A percentile compares a stretch with the other conserved stretches of the same genome.
These are phyloP conservation scores for Crocallis elinguaria DNA, from an alignment of 2,888 invertebrate genomes.

Conservation along the genomic window DNA sequence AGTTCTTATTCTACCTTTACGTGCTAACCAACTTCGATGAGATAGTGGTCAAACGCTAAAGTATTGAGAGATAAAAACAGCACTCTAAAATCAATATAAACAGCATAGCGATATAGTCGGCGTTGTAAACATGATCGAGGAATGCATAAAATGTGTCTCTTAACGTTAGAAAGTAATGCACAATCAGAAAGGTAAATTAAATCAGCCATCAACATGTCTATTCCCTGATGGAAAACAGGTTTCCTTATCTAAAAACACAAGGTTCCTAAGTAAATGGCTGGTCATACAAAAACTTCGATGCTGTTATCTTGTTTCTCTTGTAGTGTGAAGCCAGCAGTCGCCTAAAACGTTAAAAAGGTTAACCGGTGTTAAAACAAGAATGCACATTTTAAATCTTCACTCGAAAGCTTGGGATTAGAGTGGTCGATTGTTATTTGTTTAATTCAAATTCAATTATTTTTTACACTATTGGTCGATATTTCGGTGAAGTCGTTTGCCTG, in stretches of 20 bases:
- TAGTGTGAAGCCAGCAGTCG: slow-evolving; percentile 3
- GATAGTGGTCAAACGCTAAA: no score
- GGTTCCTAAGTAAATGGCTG: slow-evolving; percentile 12
- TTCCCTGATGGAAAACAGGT: slow-evolving; percentile 10
- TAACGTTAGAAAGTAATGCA: slow-evolving; percentile 21
- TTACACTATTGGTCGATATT: no score
- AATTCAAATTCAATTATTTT: background rate
- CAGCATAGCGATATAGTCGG: no score
- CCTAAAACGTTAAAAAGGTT: slow-evolving; percentile 5
- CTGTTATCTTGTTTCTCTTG: slow-evolving; percentile 20
- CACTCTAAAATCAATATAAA: no score
- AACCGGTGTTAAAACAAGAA: slow-evolving; percentile 3
- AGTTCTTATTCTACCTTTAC: no score
- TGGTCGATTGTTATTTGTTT: slow-evolving; percentile 5
- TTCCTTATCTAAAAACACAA: slow-evolving; percentile 22
- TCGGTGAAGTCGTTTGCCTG: no score
- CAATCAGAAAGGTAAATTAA: slow-evolving; percentile 8
- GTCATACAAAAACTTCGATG: slow-evolving; percentile 22
- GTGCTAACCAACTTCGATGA: no score
- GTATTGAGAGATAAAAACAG: no score
- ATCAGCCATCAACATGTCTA: slow-evolving; percentile 10
- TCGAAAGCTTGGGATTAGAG: background rate
- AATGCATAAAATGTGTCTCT: slow-evolving; percentile 3
- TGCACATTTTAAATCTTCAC: background rate
- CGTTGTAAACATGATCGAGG: background rate